Evolutionary conservation across 2,888 invertebrate genomes (phyloP).

Genomic region (Merodon equestris): DNA sequence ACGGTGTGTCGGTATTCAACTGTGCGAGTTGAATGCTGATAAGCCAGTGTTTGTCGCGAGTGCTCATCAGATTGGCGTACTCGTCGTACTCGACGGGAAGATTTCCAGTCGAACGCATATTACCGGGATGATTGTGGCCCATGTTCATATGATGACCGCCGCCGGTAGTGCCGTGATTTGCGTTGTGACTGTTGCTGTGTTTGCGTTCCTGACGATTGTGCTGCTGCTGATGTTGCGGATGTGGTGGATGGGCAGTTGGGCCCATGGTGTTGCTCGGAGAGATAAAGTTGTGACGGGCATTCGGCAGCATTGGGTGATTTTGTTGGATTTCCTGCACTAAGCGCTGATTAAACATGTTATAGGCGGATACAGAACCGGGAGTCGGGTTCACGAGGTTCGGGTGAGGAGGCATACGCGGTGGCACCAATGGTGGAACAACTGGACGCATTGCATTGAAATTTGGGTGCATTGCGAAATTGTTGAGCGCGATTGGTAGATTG

Average conservation of each 20-base stretch:
- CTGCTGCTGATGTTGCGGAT: constrained; percentile 70
- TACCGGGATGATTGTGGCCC: constrained; percentile 35
- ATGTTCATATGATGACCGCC: constrained; percentile 70
- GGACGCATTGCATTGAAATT: constrained; percentile 78
- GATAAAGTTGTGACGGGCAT: constrained; percentile 63
- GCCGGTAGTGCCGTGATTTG: constrained; percentile 71
- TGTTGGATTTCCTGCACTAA: constrained; percentile 79
- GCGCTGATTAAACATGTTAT: constrained; percentile 78
- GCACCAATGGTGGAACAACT: constrained; percentile 74
- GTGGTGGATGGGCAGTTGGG: constrained; percentile 71
- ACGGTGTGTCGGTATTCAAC: constrained; percentile 95
- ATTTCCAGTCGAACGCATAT: constrained; percentile 77
- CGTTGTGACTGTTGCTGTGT: constrained; percentile 72
- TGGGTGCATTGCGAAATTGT: constrained; percentile 79
- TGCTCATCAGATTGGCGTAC: constrained; percentile 95
- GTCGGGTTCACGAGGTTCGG: constrained; percentile 69
- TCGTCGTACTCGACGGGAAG: constrained; percentile 83
- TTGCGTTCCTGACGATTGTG: constrained; percentile 69
- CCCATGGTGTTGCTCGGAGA: constrained; percentile 56
- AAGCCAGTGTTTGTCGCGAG: constrained; percentile 96
- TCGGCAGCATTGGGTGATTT: constrained; percentile 78
- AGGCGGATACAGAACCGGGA: constrained; percentile 71
- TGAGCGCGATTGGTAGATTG: constrained; percentile 77
- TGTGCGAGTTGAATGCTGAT: constrained; percentile 96
- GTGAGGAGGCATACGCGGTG: constrained; percentile 78